Base-by-base conservation (phyloP, 1,140 invertebrate species). In the Ectropis grisescens region DNA sequence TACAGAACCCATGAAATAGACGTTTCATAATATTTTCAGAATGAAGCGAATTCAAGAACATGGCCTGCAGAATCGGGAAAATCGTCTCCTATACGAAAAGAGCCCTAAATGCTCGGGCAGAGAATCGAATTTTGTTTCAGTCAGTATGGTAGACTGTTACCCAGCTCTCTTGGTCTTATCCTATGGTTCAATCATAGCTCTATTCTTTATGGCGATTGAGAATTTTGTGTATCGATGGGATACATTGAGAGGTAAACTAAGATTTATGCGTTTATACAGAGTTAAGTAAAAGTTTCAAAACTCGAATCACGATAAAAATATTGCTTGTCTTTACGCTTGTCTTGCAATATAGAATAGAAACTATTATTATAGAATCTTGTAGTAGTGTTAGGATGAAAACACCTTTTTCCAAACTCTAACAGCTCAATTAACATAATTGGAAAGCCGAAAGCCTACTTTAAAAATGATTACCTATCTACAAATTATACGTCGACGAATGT, bases 21-120 rank as follows among this genome's bases (percentile, higher is more conserved):
- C n/a, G n/a, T n/a, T n/a, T n/a, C n/a, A n/a, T n/a, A n/a, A n/a
- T n/a, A n/a, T n/a, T n/a, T n/a, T 38, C 32, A 88, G 87, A 15
- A 79, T 85, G 25, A 75, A 85, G 47, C 78, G 82, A 37, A 68
- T 89, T 8, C 76, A 79, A 41, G 88, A 90, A 61, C 83, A 81
- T 29, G 88, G 89, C 1, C 44, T 90, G 2, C 85, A 88, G 39
- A 56, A 60, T 22, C 60, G 87, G 11, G 86, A 86, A 41, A 83
- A 85, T 16, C 58, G 50, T 15, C 54, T 83, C 10, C 52, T 89
- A 4, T 90, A 88, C 47, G 85, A 85, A 11, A 85, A 83, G 29
- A 85, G 86, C 47, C 88, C 89, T 1, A 58, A 64, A 19, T 90
- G 88, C 47, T 48, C 59, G 0, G 81, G 78, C 4, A 62, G 61